Evolutionary conservation across 2,113 vertebrate species (phyloP).

Genomic region (Sceloporus tristichus): DNA sequence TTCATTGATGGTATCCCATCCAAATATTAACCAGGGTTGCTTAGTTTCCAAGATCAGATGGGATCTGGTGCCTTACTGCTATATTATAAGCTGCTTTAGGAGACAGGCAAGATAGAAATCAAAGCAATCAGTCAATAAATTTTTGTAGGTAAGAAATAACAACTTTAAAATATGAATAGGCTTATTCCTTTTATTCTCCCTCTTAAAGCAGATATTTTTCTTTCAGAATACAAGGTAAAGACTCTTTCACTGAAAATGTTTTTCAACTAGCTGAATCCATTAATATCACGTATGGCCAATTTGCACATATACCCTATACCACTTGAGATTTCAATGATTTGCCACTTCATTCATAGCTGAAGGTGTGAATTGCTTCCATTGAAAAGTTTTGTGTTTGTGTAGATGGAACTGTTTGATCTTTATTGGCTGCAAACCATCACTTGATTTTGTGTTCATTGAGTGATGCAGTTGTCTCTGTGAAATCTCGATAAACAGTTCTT

Average conservation of each 20-base stretch:
- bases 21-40: no score
- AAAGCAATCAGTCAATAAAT: no score
- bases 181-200: not conserved
- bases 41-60: no score
- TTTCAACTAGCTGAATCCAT: not conserved
- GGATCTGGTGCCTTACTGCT: no score
- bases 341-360: slow-evolving; percentile 7
- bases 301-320: not conserved
- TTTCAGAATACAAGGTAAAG: not conserved
- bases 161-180: not conserved
- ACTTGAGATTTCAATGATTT: not conserved
- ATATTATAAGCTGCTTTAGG: no score
- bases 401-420: not conserved
- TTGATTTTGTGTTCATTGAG: not conserved
- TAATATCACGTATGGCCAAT: not conserved
- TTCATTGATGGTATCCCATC: no score
- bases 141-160: no score
- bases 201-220: not conserved
- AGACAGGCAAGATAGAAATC: no score
- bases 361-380: slow-evolving; percentile 4
- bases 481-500: not conserved
- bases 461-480: not conserved
- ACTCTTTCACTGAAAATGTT: not conserved
- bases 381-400: not conserved
- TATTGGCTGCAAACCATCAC: not conserved